Conservation (phyloP, 2,888 invertebrate species). For the Copidosoma aretas region DNA sequence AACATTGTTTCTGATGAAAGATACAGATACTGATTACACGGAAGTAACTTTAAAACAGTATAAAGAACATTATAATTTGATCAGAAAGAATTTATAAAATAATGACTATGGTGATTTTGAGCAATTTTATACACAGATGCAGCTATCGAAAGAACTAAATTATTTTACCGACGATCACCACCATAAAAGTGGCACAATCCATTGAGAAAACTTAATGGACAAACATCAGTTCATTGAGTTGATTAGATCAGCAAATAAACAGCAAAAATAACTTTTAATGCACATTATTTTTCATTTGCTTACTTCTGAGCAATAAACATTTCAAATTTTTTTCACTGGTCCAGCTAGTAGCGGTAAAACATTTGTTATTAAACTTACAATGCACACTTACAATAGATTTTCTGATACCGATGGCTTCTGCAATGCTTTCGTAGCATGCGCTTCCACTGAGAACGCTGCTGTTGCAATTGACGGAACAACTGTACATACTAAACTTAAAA, state of each 20-base stretch:
- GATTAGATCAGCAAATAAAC: slow-evolving; percentile 43
- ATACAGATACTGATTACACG: slow-evolving; percentile 28
- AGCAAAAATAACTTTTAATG: slow-evolving; percentile 41
- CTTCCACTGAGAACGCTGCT: slow-evolving; percentile 51
- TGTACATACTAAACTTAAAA: slow-evolving; percentile 47
- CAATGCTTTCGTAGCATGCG: slow-evolving; percentile 53
- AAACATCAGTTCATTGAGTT: slow-evolving; percentile 39
- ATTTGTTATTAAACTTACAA: slow-evolving; percentile 56
- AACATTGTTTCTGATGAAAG: slow-evolving; percentile 45
- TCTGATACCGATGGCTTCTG: slow-evolving; percentile 49
- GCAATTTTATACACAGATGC: slow-evolving; percentile 42
- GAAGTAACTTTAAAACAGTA: slow-evolving; percentile 29
- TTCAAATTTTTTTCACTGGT: slow-evolving; percentile 35
- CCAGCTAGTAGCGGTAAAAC: slow-evolving; percentile 53
- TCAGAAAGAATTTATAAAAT: slow-evolving; percentile 41
- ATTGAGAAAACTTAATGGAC: slow-evolving; percentile 47
- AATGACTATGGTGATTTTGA: slow-evolving; percentile 40
- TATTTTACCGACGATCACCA: slow-evolving; percentile 41
- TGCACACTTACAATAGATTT: slow-evolving; percentile 60
- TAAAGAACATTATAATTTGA: too few relatives aligned
- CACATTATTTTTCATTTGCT: slow-evolving; percentile 34
- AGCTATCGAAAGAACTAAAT: slow-evolving; percentile 41
- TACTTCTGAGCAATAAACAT: slow-evolving; percentile 3
- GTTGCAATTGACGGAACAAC: slow-evolving; percentile 47
- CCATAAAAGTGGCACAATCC: slow-evolving; percentile 44